phyloP scores from a whole-genome alignment of 2,888 invertebrate species.

The Listrodromus nycthemerus region DNA sequence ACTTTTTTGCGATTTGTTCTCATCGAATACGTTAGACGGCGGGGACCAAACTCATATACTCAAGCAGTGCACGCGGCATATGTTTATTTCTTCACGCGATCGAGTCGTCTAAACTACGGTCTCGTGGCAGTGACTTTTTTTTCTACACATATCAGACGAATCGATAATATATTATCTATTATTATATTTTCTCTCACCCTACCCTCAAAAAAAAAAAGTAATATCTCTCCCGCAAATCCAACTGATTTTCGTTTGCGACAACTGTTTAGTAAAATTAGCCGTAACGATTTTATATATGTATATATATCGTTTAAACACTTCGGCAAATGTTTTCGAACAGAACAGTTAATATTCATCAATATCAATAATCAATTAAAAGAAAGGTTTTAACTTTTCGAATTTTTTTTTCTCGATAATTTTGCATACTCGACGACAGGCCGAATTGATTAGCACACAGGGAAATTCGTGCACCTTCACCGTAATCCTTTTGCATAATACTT shows the following conservation, averaged over 20 bases:
- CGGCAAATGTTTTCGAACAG: background rate
- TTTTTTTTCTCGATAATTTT: background rate
- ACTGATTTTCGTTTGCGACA: constrained; percentile 26
- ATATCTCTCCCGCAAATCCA: constrained; percentile 34
- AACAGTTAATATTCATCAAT: background rate
- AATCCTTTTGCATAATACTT: constrained; percentile 32
- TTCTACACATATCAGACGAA: constrained; percentile 52
- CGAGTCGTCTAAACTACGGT: constrained; percentile 67
- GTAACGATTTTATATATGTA: background rate
- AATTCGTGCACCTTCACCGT: constrained; percentile 28
- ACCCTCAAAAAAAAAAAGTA: constrained; percentile 1
- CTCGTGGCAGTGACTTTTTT: constrained; percentile 63
- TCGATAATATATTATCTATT: constrained; percentile 35
- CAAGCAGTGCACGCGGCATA: constrained; percentile 34
- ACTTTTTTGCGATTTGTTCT: background rate
- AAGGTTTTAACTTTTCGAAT: background rate
- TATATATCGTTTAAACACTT: background rate
- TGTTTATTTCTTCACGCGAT: constrained; percentile 62
- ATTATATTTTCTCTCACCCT: constrained; percentile 10
- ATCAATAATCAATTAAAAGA: background rate
- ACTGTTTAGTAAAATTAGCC: constrained; percentile 30
- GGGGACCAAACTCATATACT: constrained; percentile 45
- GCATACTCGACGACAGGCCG: background rate
- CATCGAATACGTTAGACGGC: constrained; percentile 18
- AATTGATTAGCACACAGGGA: constrained; percentile 22